A percentile compares a stretch with the other conserved stretches of the same genome.
phyloP scores from a whole-genome alignment of 2,113 vertebrate species.

The Empidonax traillii region DNA sequence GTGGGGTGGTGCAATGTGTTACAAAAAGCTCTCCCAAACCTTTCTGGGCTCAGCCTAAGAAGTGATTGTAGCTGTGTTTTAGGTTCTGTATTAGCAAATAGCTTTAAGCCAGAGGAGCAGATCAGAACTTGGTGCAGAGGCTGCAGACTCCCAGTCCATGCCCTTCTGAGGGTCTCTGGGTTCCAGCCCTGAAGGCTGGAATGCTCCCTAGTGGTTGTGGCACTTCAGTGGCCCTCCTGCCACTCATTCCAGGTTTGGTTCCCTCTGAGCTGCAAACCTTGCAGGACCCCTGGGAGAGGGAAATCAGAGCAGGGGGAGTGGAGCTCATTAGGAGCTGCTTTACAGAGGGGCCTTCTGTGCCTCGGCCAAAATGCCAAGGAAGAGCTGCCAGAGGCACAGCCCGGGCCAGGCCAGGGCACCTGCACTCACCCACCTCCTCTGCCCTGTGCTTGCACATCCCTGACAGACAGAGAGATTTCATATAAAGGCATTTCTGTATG shows the following conservation, averaged over 20 bases:
- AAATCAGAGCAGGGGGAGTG: not conserved
- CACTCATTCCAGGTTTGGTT: not conserved
- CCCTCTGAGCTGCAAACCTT: not conserved
- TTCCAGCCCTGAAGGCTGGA: not conserved
- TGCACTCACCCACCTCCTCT: not conserved
- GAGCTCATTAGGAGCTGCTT: conserved; percentile 4
- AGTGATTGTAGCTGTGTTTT: not conserved
- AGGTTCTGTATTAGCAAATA: not conserved
- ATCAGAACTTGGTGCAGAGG: not conserved
- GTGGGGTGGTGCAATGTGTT: not conserved
- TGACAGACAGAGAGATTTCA: too few species aligned
- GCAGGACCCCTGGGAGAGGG: not conserved
- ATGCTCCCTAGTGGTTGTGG: not conserved
- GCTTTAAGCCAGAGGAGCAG: not conserved
- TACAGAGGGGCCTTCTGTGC: not conserved
- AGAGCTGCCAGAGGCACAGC: not conserved
- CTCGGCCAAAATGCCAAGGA: not conserved
- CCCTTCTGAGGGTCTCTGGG: not conserved
- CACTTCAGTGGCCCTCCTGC: not conserved
- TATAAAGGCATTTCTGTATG: not conserved
- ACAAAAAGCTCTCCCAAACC: not conserved
- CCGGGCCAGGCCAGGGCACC: not conserved
- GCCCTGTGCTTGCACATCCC: not conserved
- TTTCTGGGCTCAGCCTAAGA: not conserved
- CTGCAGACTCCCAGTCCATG: not conserved